Conservation (phyloP, 2,797 vertebrate genomes). For the Eulemur mongoz region DNA sequence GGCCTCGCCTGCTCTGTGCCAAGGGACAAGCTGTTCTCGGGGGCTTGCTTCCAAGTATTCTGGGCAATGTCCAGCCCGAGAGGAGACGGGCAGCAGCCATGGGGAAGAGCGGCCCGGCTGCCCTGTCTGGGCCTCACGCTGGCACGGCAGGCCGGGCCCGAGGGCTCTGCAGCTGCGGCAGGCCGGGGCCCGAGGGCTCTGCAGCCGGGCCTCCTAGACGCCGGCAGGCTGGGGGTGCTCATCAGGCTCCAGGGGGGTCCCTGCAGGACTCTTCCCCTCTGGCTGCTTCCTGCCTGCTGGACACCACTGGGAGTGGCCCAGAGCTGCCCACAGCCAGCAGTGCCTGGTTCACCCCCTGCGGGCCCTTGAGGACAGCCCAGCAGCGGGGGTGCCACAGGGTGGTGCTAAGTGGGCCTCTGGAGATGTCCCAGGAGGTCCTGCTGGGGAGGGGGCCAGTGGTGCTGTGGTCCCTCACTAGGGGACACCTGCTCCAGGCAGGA, state of each 20-base stretch:
- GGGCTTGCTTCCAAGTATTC: background rate
- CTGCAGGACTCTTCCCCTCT: background rate
- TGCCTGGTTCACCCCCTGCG: accelerated
- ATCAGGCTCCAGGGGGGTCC: background rate
- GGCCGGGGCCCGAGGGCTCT: background rate
- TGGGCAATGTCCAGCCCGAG: background rate
- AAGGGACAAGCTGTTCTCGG: background rate
- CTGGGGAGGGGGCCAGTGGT: background rate
- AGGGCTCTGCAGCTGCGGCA: background rate
- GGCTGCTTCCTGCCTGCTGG: background rate
- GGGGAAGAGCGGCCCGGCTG: no score
- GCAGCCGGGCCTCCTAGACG: background rate
- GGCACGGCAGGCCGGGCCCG: accelerated
- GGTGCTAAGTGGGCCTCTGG: background rate
- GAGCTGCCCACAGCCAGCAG: background rate
- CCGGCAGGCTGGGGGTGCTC: no score
- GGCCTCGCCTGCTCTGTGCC: background rate
- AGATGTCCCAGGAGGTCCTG: background rate
- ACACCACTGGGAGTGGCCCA: accelerated
- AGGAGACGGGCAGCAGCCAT: background rate
- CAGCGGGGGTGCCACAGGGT: accelerated
- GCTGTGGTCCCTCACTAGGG: no score
- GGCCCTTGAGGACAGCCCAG: background rate
- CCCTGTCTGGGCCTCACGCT: accelerated
- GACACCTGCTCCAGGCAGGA: no score